Base-by-base conservation (phyloP, 2,888 invertebrate genomes). In the Ornithoptera alexandrae region DNA sequence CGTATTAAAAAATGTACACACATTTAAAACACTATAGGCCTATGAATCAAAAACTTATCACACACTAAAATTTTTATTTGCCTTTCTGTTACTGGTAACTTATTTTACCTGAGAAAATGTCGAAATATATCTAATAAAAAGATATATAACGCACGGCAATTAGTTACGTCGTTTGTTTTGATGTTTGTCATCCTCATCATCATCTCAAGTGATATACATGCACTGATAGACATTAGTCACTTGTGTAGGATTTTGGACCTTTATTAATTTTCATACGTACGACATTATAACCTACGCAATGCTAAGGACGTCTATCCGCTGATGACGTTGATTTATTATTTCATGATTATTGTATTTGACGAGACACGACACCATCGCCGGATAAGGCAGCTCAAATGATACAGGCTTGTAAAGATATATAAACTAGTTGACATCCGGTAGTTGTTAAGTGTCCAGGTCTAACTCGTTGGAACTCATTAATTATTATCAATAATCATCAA, bases 331-430 rank as follows among this genome's bases (percentile, higher is more conserved):
- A 30, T 30, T 53, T n/a, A 53, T 18, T n/a, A 6, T 53, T 53
- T 53, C n/a, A 53, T 53, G n/a, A 53, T n/a, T 53, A 18, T 53
- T n/a, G 6, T 53, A 53, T 18, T 67, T 59, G 8, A 56, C 30
- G 46, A 56, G 56, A n/a, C 56, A 15, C 15, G 22, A 0, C 64
- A 4, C 46, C 56, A 50, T 61, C 36, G 61, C 46, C 67, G 63
- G 22, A 20, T 53, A 50, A 39, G 62, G 62, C 66, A 64, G 64
- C 61, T 64, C 70, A 67, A 70, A 39, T 64, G 8, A 64, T 70
- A 70, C 67, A 67, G 42, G 70, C 66, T 58, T 59, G 61, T 69
- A n/a, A 62, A 36, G 53, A 50, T 65, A 42, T 56, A 61, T 65
- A 53, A 30, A 42, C n/a, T 62, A 39, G 46, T 57, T 50, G 50